Evolutionary conservation across 2,888 invertebrate species (phyloP).

Genomic region (Lithophane ornitopus): DNA sequence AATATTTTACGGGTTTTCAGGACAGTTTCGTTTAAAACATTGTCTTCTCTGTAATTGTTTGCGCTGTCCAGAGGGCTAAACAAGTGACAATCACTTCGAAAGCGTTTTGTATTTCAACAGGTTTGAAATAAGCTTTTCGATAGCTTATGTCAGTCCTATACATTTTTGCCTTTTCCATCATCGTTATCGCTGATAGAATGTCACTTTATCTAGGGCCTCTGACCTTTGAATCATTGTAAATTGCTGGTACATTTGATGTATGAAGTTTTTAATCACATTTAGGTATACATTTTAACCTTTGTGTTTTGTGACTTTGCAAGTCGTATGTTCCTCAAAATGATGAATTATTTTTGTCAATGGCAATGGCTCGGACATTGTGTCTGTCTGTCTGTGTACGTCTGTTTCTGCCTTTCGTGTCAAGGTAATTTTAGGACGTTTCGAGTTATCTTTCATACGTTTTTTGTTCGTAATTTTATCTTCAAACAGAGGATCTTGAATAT

Average conservation of each 20-base stretch:
- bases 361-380: no score
- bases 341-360: conserved; percentile 28
- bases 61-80: no score
- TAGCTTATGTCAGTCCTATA: no score
- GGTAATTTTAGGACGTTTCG: conserved; percentile 27
- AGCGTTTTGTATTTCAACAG: no score
- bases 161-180: no score
- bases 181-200: no score
- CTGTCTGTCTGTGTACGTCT: conserved; percentile 6
- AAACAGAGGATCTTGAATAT: conserved; percentile 2
- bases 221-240: conserved; percentile 9
- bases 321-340: conserved; percentile 23
- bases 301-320: neutral
- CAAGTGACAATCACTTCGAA: no score
- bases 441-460: conserved; percentile 14
- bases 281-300: neutral
- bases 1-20: conserved; percentile 15
- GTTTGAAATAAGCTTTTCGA: no score
- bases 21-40: conserved; percentile 22
- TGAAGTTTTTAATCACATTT: conserved; percentile 12
- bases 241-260: conserved; percentile 10
- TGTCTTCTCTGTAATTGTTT: neutral
- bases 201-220: no score
- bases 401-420: conserved; percentile 33
- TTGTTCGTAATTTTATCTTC: conserved; percentile 13